phyloP scores from a whole-genome alignment of 2,797 vertebrate species.

The Hippocampus kuda region DNA sequence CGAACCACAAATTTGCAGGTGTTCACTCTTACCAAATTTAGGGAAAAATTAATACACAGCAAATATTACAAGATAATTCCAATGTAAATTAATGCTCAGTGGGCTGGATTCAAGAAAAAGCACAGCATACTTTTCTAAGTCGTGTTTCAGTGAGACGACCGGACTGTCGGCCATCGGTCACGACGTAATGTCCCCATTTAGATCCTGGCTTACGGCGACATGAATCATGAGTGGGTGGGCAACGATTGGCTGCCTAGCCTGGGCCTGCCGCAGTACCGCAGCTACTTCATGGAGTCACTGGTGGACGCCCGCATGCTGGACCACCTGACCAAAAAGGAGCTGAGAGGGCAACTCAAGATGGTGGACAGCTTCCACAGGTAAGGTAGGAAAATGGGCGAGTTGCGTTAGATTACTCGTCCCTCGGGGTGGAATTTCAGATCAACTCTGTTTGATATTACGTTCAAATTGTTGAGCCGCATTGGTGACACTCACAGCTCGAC shows the following conservation, averaged over 20 bases:
- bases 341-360: constrained; percentile 89
- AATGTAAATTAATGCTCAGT: not conserved
- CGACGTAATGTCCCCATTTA: constrained; percentile 34
- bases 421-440: not conserved
- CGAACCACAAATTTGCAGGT: no score
- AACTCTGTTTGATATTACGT: no score
- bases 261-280: constrained; percentile 86
- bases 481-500: no score
- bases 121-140: not conserved
- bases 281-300: constrained; percentile 93
- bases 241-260: constrained; percentile 92
- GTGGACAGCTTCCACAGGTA: constrained; percentile 95
- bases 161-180: not conserved
- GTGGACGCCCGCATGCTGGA: constrained; percentile 91
- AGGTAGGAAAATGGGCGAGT: not conserved
- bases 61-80: not conserved
- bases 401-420: not conserved
- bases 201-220: constrained; percentile 89
- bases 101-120: not conserved
- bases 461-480: no score
- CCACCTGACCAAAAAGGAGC: constrained; percentile 90
- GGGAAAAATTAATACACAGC: no score
- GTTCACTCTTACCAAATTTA: no score
- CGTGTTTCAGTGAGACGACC: not conserved
- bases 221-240: constrained; percentile 92